Evolutionary conservation across 2,888 invertebrate genomes (phyloP).

Genomic region (Spatulosminthurus flaviceps): DNA sequence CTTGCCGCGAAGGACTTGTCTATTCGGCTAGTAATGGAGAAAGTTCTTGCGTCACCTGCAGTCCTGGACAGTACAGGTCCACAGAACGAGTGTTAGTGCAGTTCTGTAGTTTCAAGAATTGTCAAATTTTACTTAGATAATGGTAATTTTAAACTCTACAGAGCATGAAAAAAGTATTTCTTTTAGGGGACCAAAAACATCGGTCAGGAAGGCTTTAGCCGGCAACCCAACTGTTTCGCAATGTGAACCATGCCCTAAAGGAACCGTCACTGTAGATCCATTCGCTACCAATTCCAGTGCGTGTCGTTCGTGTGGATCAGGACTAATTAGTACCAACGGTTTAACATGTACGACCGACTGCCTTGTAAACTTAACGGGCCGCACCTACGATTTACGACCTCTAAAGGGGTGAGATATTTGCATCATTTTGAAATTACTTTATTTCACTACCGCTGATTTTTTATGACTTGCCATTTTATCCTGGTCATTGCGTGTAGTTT

Average conservation of each 20-base stretch:
- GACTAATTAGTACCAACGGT: slow-evolving; percentile 67
- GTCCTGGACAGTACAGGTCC: slow-evolving; percentile 54
- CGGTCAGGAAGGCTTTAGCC: slow-evolving; percentile 30
- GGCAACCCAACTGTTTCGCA: slow-evolving; percentile 57
- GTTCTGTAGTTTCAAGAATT: too few species aligned
- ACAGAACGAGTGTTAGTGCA: slow-evolving; percentile 27
- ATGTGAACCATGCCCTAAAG: slow-evolving; percentile 68
- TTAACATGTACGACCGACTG: slow-evolving; percentile 68
- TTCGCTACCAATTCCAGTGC: slow-evolving; percentile 66
- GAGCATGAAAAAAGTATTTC: too few species aligned
- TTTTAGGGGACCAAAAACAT: slow-evolving; percentile 25
- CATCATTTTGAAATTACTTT: too few species aligned
- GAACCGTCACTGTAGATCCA: slow-evolving; percentile 66
- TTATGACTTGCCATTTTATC: too few species aligned
- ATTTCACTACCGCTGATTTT: too few species aligned
- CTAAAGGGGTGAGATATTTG: slow-evolving; percentile 65
- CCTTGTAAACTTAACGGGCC: slow-evolving; percentile 64
- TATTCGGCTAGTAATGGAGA: slow-evolving; percentile 48
- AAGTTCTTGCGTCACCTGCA: slow-evolving; percentile 55
- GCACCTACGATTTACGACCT: slow-evolving; percentile 65
- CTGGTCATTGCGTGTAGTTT: too few species aligned
- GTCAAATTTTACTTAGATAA: too few species aligned
- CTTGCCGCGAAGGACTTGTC: slow-evolving; percentile 67
- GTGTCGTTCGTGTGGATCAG: slow-evolving; percentile 69
- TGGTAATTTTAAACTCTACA: too few species aligned